Conservation (phyloP, 2,888 invertebrate genomes). For the Heteropelma amictum region DNA sequence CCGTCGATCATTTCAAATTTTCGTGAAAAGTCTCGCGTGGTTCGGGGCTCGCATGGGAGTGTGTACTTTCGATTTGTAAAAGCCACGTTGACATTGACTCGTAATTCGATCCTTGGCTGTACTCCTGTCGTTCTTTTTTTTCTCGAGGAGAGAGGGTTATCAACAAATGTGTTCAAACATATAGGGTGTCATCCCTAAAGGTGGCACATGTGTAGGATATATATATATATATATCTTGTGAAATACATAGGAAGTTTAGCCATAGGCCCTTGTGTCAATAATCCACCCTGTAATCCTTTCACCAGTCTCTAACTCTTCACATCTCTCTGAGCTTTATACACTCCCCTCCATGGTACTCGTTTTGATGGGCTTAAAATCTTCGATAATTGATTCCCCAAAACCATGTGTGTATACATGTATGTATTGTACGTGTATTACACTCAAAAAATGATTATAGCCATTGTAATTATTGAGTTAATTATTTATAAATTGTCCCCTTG, state of each 20-base stretch:
- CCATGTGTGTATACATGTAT: too few relatives aligned
- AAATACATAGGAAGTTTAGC: not conserved
- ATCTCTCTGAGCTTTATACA: conserved; percentile 31
- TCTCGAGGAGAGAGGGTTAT: conserved; percentile 67
- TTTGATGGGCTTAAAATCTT: conserved; percentile 71
- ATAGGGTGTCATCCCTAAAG: conserved; percentile 72
- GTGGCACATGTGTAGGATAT: conserved; percentile 50
- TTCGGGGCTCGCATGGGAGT: too few relatives aligned
- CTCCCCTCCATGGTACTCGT: not conserved
- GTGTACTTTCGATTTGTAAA: conserved; percentile 36
- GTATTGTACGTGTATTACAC: too few relatives aligned
- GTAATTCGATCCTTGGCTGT: not conserved
- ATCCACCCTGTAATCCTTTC: conserved; percentile 69
- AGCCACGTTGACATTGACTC: conserved; percentile 28
- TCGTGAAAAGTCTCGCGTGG: not conserved
- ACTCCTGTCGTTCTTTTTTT: not conserved
- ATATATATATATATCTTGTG: conserved; percentile 7
- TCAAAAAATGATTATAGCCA: too few relatives aligned
- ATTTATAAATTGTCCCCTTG: too few relatives aligned
- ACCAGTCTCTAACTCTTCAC: conserved; percentile 54
- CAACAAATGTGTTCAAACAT: conserved; percentile 78
- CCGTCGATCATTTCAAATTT: not conserved
- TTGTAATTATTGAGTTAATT: too few relatives aligned
- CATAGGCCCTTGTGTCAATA: conserved; percentile 53
- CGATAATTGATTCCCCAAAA: conserved; percentile 72